Conservation (phyloP, 2,888 invertebrate species). For the Acleris literana region DNA sequence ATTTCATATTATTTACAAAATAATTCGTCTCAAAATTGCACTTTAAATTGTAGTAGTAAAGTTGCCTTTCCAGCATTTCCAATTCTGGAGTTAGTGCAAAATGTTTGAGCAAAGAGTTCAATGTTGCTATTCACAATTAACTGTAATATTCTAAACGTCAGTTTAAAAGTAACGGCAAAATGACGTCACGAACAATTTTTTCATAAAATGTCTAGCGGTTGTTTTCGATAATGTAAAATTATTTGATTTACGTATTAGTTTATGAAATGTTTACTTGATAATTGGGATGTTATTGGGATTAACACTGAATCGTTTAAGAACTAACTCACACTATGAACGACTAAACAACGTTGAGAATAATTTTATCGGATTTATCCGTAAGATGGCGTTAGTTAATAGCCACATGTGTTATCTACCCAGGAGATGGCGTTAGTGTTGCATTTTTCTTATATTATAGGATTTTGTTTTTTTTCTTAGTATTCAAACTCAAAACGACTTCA, state of each 20-base stretch:
- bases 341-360: no score
- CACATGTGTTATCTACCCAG: no score
- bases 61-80: not conserved
- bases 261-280: not conserved
- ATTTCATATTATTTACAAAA: not conserved
- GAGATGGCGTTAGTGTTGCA: no score
- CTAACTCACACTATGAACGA: no score
- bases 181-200: conserved; percentile 15
- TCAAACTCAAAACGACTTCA: not conserved
- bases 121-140: conserved; percentile 39
- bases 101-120: conserved; percentile 39
- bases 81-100: not conserved
- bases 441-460: not conserved
- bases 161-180: conserved; percentile 8
- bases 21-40: not conserved
- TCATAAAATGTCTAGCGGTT: conserved; percentile 4
- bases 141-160: conserved; percentile 22
- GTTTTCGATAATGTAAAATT: conserved; percentile 20
- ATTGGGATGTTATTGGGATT: no score
- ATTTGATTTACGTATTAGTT: not conserved
- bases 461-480: not conserved
- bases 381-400: no score
- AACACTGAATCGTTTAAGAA: no score
- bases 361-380: no score
- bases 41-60: not conserved